Percentiles rank a stretch among this genome's conserved stretches.
These are phyloP conservation scores for Synanthedon andrenaeformis DNA, from an alignment of 2,888 invertebrate genomes.

Conservation along the genomic window DNA sequence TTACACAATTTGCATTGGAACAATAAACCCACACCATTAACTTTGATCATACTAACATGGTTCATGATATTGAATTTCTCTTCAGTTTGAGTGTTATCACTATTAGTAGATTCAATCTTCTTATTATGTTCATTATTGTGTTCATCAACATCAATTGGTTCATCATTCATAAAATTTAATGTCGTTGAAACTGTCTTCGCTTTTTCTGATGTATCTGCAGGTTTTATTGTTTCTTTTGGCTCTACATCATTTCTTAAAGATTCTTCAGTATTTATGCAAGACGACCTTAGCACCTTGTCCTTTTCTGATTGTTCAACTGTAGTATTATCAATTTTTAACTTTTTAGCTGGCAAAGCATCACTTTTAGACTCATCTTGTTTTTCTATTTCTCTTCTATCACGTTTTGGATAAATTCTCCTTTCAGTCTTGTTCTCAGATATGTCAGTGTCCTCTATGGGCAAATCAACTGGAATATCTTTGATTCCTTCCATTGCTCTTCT, in stretches of 20 bases:
- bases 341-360: slow-evolving; percentile 12
- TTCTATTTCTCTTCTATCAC: slow-evolving; percentile 2
- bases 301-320: slow-evolving; percentile 4
- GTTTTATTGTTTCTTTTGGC: not conserved
- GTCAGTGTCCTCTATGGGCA: slow-evolving; percentile 14
- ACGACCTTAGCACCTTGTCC: not conserved
- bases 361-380: slow-evolving; percentile 4
- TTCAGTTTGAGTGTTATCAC: not conserved
- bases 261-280: not conserved
- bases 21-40: slow-evolving; percentile 54
- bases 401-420: slow-evolving; percentile 3
- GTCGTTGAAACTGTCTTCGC: not conserved
- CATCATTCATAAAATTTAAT: not conserved
- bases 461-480: slow-evolving; percentile 29
- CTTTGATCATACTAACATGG: slow-evolving; percentile 54
- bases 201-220: not conserved
- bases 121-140: slow-evolving; percentile 7
- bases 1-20: slow-evolving; percentile 61
- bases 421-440: slow-evolving; percentile 2
- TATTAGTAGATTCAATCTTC: slow-evolving; percentile 10
- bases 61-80: slow-evolving; percentile 52
- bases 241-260: not conserved
- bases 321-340: slow-evolving; percentile 15
- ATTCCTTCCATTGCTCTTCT: slow-evolving; percentile 61
- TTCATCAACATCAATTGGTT: slow-evolving; percentile 1